phyloP scores from a whole-genome alignment of 2,797 vertebrate species.

The Apodemus agrarius region DNA sequence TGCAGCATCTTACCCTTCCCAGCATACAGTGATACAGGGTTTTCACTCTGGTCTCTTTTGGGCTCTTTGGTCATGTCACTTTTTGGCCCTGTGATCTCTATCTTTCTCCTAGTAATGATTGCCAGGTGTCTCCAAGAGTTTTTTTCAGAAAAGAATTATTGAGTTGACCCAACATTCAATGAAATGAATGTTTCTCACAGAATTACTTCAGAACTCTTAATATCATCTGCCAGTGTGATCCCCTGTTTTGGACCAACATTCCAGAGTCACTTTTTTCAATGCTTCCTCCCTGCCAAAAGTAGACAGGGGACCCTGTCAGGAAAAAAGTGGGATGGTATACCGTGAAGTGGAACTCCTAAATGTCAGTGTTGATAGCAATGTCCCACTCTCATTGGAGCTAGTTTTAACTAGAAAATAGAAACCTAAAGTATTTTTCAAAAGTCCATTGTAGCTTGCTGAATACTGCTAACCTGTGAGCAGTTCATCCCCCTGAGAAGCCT shows the following conservation, averaged over 20 bases:
- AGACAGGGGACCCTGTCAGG: background rate
- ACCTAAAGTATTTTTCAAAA: background rate
- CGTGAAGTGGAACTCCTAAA: too few species aligned
- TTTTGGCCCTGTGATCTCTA: background rate
- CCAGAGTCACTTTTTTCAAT: background rate
- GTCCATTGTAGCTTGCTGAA: too few species aligned
- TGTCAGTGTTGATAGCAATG: background rate
- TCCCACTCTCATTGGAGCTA: background rate
- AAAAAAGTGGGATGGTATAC: background rate
- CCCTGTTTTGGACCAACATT: background rate
- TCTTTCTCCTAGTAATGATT: background rate
- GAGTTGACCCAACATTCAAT: background rate
- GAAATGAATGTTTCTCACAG: background rate
- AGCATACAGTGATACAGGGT: background rate
- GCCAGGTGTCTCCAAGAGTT: background rate
- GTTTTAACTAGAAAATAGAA: background rate
- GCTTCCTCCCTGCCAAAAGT: rapidly evolving
- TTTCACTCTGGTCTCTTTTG: background rate
- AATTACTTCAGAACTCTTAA: background rate
- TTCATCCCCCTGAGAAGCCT: background rate
- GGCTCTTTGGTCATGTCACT: background rate
- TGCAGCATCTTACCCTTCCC: too few species aligned
- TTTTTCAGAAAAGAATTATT: background rate
- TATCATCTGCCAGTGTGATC: background rate
- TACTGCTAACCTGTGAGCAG: background rate